phyloP scores from a whole-genome alignment of 35 echinoderm and acorn worm genomes.

The Ptychodera flava region DNA sequence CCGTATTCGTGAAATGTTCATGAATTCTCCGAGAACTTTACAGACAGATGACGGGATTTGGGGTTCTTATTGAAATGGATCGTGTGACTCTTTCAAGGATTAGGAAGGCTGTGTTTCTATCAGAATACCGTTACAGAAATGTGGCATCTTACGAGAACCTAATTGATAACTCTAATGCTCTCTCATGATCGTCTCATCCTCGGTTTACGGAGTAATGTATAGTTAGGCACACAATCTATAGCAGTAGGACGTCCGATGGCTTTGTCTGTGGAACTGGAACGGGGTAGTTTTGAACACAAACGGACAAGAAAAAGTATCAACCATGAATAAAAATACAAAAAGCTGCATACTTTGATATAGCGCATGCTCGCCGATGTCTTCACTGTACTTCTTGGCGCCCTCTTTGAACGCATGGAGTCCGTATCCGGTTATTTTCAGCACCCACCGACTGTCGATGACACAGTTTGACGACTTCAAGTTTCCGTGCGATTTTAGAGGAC shows the following conservation, averaged over 20 bases:
- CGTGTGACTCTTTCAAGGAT: no score
- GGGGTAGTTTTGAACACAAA: not conserved
- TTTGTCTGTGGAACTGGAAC: not conserved
- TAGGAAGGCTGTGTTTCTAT: no score
- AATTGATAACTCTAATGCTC: no score
- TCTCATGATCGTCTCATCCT: no score
- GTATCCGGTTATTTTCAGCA: slow-evolving; percentile 88
- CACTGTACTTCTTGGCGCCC: slow-evolving; percentile 47
- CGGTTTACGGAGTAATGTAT: not conserved
- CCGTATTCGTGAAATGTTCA: no score
- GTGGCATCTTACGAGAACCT: no score
- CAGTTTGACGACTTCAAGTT: slow-evolving; percentile 88
- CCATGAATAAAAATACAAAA: not conserved
- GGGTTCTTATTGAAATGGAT: no score
- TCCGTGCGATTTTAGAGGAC: slow-evolving; percentile 69
- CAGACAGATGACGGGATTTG: no score
- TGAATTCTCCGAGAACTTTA: no score
- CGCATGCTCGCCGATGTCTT: slow-evolving; percentile 75
- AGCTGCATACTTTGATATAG: slow-evolving; percentile 62
- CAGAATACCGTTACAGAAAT: no score
- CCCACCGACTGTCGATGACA: slow-evolving; percentile 88
- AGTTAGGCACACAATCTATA: not conserved
- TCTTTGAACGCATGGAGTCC: slow-evolving; percentile 67
- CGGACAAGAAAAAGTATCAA: not conserved
- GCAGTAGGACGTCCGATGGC: not conserved